Conservation (phyloP, 92 coral and sea anemone genomes). For the Siderastrea radians region DNA sequence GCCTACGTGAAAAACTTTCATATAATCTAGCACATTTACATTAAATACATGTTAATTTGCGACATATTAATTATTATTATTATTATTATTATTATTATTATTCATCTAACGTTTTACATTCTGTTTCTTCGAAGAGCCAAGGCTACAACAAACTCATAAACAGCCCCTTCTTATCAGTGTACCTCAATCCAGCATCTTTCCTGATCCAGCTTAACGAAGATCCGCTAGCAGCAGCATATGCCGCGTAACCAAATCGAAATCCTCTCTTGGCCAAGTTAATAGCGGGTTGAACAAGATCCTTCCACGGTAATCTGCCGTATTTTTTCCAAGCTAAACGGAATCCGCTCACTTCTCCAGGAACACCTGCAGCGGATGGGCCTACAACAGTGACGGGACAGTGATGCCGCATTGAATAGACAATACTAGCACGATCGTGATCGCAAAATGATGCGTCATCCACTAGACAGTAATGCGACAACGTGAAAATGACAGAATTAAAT, state of each 20-base stretch:
- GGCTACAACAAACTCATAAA: no score
- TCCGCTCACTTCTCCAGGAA: conserved; percentile 92
- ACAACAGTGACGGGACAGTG: not conserved
- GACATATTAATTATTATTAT: no score
- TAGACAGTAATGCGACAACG: not conserved
- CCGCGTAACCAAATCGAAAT: conserved; percentile 62
- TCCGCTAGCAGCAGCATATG: conserved; percentile 68
- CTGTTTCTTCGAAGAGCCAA: no score
- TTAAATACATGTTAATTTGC: no score
- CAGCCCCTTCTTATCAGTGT: not conserved
- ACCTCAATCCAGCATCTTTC: conserved; percentile 87
- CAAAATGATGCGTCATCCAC: not conserved
- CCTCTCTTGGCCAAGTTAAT: conserved; percentile 87
- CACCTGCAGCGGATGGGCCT: conserved; percentile 87
- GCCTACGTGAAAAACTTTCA: no score
- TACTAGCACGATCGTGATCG: not conserved
- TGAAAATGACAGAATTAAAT: not conserved
- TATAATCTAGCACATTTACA: no score
- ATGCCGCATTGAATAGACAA: not conserved
- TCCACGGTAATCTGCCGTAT: conserved; percentile 89
- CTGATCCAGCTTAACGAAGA: conserved; percentile 40
- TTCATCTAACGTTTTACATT: no score
- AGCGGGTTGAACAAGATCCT: conserved; percentile 88
- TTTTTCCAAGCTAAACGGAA: conserved; percentile 78
- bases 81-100: no score